Evolutionary conservation across 30 jellyfish, hydroid and myxozoan genomes (phyloP).

Genomic region (Sanderia malayensis): DNA sequence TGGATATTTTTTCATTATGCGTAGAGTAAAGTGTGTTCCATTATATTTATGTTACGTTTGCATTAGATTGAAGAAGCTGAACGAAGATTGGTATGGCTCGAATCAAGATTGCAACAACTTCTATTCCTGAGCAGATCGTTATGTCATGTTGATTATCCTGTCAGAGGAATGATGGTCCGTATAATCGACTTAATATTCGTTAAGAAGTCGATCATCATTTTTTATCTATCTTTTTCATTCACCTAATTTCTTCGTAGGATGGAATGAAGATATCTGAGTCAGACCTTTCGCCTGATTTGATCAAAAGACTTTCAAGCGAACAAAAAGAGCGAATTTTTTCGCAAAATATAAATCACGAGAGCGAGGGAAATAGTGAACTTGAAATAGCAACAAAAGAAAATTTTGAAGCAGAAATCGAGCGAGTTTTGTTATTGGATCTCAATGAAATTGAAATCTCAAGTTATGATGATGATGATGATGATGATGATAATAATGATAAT

Average conservation of each 20-base stretch:
- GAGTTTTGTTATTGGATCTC: conserved; percentile 13
- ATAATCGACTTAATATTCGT: too few relatives aligned
- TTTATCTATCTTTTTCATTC: too few relatives aligned
- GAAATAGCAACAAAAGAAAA: conserved; percentile 19
- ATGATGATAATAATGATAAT: not conserved
- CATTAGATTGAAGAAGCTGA: conserved; percentile 28
- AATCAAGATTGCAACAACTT: conserved; percentile 27
- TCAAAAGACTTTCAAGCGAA: conserved; percentile 11
- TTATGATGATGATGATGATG: conserved; percentile 31
- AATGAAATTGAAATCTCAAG: not conserved
- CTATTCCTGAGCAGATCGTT: conserved; percentile 36
- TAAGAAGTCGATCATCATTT: too few relatives aligned
- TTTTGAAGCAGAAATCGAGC: conserved; percentile 25
- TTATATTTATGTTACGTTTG: not conserved
- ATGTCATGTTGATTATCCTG: conserved; percentile 39
- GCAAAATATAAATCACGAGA: not conserved
- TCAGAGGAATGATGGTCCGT: conserved; percentile 4
- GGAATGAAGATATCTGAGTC: not conserved
- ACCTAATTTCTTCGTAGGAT: not conserved
- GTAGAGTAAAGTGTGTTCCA: not conserved
- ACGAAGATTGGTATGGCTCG: conserved; percentile 45
- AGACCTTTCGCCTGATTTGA: conserved; percentile 3
- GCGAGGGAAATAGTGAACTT: not conserved
- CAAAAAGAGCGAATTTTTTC: conserved; percentile 28
- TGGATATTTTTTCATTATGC: not conserved